Percentiles rank a stretch among this genome's conserved stretches.
These are phyloP conservation scores for Invenusta paracnida DNA, from an alignment of 2,888 invertebrate species.

Conservation along the genomic window DNA sequence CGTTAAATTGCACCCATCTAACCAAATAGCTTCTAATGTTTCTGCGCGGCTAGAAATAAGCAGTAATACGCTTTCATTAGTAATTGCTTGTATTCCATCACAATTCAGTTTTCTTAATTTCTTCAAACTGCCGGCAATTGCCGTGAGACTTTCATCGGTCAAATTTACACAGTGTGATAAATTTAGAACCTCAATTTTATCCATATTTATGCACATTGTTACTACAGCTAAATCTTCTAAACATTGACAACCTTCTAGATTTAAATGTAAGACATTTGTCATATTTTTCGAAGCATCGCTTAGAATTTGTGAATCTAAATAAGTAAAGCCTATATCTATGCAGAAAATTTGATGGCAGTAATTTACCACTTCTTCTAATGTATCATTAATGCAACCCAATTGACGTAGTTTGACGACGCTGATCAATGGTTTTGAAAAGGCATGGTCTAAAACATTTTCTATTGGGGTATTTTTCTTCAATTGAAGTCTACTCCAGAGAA, in stretches of 20 bases:
- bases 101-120: background rate
- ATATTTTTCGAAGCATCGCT: background rate
- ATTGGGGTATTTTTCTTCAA: background rate
- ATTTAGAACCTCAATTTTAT: background rate
- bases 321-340: background rate
- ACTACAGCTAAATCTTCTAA: background rate
- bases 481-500: background rate
- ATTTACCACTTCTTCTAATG: background rate
- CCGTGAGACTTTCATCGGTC: background rate
- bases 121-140: background rate
- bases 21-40: background rate
- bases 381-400: background rate
- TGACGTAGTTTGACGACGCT: background rate
- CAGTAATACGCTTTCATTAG: background rate
- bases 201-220: background rate
- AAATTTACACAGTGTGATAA: background rate
- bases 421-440: background rate
- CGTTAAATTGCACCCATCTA: background rate
- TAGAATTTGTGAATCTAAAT: background rate
- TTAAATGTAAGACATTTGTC: background rate
- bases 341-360: background rate
- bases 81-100: background rate
- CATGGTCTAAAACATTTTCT: background rate
- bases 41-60: background rate
- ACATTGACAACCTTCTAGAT: background rate